Evolutionary conservation across 1,140 invertebrate species (phyloP), one percentile per base, ranked within the genome.

Genomic region (Caenorhabditis briggsae): DNA sequence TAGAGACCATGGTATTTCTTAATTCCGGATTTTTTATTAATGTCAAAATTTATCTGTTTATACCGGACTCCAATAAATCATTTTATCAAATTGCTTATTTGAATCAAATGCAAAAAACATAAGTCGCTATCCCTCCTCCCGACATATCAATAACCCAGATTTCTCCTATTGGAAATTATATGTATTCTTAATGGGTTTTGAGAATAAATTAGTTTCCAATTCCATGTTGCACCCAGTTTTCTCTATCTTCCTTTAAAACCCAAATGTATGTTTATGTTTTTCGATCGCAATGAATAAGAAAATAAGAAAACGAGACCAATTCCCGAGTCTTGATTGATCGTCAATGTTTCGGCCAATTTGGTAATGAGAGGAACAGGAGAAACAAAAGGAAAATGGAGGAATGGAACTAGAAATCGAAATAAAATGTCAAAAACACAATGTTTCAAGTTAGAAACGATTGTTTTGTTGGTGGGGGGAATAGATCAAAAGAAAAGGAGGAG

Each of bases 271-370:
- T 78, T 78, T 78, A 78, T 78, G 70, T 78, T 78, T 33, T 78
- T 78, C 65, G 43, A 25, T 70, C 65, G 70, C 70, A 78, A 78
- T 78, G 70, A 78, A 78, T 78, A 78, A 78, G 70, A 78, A 78
- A 78, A 23, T 11, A 23, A n/a, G 33, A 23, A 70, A 70, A 46
- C 41, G 41, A 70, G 20, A 78, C 43, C 25, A 12, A 78, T 43
- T 78, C 18, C 11, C 33, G 18, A 64, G 20, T 70, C 46, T 12
- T 50, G 70, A 78, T 78, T 78, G 46, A 78, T 78, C 53, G 70
- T 53, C 12, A 46, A 33, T 74, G 41, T 16, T 50, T 78, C 46
- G 70, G 70, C 43, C 70, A 53, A 78, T 78, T 78, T 14, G 70
- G 70, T 64, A 84, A 59, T 84, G 83, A 83, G 82, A 23, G 78